phyloP scores from a whole-genome alignment of 2,888 invertebrate species.

The Hirudinaria manillensis region DNA sequence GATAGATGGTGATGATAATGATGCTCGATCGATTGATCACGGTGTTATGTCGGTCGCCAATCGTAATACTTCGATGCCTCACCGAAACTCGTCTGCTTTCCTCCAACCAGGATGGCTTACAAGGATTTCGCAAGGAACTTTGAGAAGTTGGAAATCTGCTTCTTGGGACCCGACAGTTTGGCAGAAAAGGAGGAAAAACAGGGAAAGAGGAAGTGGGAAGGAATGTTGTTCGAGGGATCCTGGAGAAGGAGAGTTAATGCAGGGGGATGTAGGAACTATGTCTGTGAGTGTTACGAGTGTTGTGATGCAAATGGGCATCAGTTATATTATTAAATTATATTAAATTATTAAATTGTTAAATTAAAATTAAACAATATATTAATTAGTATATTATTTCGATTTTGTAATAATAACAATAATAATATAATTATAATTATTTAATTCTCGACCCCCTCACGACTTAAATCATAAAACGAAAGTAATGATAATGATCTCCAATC shows the following conservation, averaged over 20 bases:
- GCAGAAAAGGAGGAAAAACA: slow-evolving; percentile 54
- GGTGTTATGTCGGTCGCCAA: not conserved
- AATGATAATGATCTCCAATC: too few relatives aligned
- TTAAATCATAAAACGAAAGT: too few relatives aligned
- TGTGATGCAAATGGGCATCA: not conserved
- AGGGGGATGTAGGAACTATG: slow-evolving; percentile 84
- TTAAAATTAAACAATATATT: too few relatives aligned
- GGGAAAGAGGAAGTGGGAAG: slow-evolving; percentile 70
- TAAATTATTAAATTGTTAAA: too few relatives aligned
- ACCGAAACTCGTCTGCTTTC: too few relatives aligned
- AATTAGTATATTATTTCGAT: too few relatives aligned
- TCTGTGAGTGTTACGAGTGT: slow-evolving; percentile 56
- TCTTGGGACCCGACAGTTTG: slow-evolving; percentile 84
- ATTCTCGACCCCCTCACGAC: too few relatives aligned
- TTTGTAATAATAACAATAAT: too few relatives aligned
- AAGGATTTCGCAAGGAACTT: slow-evolving; percentile 76
- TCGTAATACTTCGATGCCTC: not conserved
- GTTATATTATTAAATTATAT: not conserved
- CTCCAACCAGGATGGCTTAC: slow-evolving; percentile 55
- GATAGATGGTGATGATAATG: not conserved
- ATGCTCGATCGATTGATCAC: not conserved
- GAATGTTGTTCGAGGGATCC: slow-evolving; percentile 83
- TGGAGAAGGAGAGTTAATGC: slow-evolving; percentile 89
- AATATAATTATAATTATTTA: too few relatives aligned
- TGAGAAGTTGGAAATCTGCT: slow-evolving; percentile 83